Evolutionary conservation across 1,140 invertebrate genomes (phyloP).

Genomic region (Euwallacea fornicatus): DNA sequence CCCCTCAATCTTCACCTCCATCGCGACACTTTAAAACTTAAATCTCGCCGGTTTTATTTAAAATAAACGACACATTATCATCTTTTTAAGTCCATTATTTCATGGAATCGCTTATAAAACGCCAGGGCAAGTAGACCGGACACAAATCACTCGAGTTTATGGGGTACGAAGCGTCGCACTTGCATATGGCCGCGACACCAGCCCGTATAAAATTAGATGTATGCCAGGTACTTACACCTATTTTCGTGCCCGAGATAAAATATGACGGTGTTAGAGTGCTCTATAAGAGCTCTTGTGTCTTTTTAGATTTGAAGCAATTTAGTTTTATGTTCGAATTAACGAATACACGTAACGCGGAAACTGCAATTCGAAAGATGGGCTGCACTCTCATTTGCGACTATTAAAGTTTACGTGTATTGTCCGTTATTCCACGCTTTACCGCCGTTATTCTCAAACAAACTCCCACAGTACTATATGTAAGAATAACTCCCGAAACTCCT

Average conservation of each 20-base stretch:
- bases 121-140: not conserved
- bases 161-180: not conserved
- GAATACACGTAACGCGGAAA: too few relatives aligned
- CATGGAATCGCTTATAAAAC: conserved; percentile 2
- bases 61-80: not conserved
- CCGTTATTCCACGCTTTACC: too few relatives aligned
- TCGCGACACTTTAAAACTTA: too few relatives aligned
- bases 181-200: not conserved
- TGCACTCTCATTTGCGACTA: too few relatives aligned
- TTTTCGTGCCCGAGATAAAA: conserved; percentile 1
- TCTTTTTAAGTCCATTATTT: conserved; percentile 2
- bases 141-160: not conserved
- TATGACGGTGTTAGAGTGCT: not conserved
- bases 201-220: not conserved
- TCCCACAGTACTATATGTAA: too few relatives aligned
- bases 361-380: too few relatives aligned
- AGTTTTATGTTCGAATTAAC: too few relatives aligned
- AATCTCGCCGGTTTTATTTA: too few relatives aligned
- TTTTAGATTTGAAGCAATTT: too few relatives aligned
- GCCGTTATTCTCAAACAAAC: too few relatives aligned
- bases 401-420: too few relatives aligned
- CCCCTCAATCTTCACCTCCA: too few relatives aligned
- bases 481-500: not conserved
- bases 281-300: not conserved
- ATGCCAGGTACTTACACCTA: not conserved